Evolutionary conservation across 2,888 invertebrate genomes (phyloP).

Genomic region (Fissipunctia ypsillon): DNA sequence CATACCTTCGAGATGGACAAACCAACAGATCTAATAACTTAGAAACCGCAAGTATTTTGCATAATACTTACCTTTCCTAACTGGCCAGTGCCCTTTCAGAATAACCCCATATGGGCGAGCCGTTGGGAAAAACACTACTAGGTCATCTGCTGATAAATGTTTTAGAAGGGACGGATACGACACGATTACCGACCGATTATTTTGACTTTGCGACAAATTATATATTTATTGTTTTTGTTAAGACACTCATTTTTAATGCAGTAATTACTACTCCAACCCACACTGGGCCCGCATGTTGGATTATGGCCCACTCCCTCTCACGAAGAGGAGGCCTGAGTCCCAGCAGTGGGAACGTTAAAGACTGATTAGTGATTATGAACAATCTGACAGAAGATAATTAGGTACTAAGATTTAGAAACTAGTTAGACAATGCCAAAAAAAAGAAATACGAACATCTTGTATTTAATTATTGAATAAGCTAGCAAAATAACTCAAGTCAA

Average conservation of each 20-base stretch:
- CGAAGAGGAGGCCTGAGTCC: no score
- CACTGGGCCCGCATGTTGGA: background rate
- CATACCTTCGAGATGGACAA: conserved; percentile 4
- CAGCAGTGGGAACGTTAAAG: no score
- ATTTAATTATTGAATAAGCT: no score
- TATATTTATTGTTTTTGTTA: background rate
- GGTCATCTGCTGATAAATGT: conserved; percentile 56
- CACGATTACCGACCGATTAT: no score
- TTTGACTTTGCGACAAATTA: no score
- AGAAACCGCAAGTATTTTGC: conserved; percentile 54
- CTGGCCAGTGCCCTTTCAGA: conserved; percentile 70
- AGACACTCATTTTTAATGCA: background rate
- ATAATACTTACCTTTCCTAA: conserved; percentile 62
- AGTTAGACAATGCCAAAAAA: no score
- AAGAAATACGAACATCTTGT: no score
- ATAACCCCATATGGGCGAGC: conserved; percentile 53
- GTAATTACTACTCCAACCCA: background rate
- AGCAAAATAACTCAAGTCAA: no score
- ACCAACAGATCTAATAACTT: conserved; percentile 48
- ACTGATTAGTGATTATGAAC: no score
- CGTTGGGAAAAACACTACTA: conserved; percentile 63
- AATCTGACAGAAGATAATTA: background rate
- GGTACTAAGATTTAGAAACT: no score
- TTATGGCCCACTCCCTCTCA: background rate
- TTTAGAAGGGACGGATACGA: conserved; percentile 41